phyloP scores from a whole-genome alignment of 2,797 vertebrate genomes.

The Anabas testudineus region DNA sequence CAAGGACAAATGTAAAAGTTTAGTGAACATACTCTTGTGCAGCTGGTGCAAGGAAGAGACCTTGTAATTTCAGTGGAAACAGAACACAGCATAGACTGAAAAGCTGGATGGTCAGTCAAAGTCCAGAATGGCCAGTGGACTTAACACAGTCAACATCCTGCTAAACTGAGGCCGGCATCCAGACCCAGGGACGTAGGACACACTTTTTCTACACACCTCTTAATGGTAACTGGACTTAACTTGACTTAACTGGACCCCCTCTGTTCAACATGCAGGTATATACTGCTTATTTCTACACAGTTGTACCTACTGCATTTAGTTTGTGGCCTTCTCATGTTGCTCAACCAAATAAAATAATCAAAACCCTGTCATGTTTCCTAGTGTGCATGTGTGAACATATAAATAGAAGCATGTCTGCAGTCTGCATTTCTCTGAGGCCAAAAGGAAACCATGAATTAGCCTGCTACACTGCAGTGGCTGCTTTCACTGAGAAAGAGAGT shows the following conservation, averaged over 20 bases:
- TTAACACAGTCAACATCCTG: too few relatives aligned
- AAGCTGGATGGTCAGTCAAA: background rate
- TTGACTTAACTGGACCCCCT: too few relatives aligned
- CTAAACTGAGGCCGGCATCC: too few relatives aligned
- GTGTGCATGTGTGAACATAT: background rate
- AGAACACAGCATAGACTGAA: background rate
- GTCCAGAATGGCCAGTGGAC: too few relatives aligned
- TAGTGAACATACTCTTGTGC: slow-evolving; percentile 20
- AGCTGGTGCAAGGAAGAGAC: slow-evolving; percentile 21
- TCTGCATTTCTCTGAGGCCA: background rate
- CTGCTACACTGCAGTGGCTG: too few relatives aligned
- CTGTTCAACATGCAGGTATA: too few relatives aligned
- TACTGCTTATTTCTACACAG: background rate
- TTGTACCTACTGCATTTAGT: too few relatives aligned
- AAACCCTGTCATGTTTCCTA: background rate
- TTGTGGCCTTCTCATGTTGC: too few relatives aligned
- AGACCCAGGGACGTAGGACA: too few relatives aligned
- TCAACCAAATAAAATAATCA: background rate
- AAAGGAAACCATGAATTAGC: background rate
- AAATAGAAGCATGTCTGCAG: background rate
- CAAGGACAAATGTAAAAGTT: slow-evolving; percentile 39
- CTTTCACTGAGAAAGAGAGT: background rate
- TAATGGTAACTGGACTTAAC: too few relatives aligned
- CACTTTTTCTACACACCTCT: too few relatives aligned
- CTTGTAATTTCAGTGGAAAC: background rate